phyloP scores from a whole-genome alignment of 2,113 vertebrate species.

The Setophaga kirtlandii region DNA sequence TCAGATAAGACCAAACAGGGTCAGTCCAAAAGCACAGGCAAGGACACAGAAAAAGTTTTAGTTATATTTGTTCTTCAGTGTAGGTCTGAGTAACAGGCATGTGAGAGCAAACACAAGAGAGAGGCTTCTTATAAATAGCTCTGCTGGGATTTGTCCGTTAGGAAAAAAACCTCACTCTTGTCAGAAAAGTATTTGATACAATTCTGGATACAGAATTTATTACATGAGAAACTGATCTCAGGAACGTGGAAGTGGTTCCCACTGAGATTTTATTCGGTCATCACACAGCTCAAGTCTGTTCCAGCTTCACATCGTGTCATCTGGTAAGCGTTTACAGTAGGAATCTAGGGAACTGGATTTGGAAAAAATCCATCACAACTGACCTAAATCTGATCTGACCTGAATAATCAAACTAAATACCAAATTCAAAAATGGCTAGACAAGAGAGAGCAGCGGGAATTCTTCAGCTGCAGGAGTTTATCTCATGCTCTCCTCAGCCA shows the following conservation, averaged over 20 bases:
- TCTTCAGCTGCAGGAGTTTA: not conserved
- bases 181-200: conserved; percentile 61
- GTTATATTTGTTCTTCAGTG: conserved; percentile 29
- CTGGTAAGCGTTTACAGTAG: conserved; percentile 60
- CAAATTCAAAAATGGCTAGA: conserved; percentile 36
- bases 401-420: conserved; percentile 51
- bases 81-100: conserved; percentile 40
- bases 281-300: conserved; percentile 47
- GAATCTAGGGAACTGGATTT: conserved; percentile 50
- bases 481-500: not conserved
- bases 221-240: conserved; percentile 63
- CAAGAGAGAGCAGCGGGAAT: not conserved
- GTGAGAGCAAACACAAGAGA: conserved; percentile 11
- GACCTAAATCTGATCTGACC: conserved; percentile 63
- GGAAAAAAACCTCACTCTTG: not conserved
- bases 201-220: conserved; percentile 67
- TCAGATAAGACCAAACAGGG: not conserved
- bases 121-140: conserved; percentile 41
- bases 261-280: conserved; percentile 61
- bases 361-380: conserved; percentile 57
- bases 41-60: not conserved
- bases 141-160: conserved; percentile 42
- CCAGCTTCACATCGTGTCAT: conserved; percentile 47
- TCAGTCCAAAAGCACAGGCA: not conserved
- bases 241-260: conserved; percentile 57